phyloP scores from a whole-genome alignment of 2,113 vertebrate genomes.

The Murina feae region DNA sequence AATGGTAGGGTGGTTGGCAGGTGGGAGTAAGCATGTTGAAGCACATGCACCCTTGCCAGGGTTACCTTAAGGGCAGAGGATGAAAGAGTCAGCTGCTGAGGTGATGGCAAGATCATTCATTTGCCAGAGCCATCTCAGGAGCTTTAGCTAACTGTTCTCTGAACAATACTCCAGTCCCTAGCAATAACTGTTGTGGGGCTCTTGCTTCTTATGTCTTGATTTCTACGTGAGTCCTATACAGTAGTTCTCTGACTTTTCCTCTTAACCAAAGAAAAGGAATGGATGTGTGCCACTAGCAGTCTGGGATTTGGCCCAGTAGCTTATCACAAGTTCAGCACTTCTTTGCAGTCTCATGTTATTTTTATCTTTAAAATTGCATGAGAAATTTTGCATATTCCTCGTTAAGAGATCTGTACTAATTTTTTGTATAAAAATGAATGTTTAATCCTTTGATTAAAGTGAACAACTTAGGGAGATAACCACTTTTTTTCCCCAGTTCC shows the following conservation, averaged over 20 bases:
- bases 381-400: slow-evolving; percentile 45
- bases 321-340: not conserved
- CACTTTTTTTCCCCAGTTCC: not conserved
- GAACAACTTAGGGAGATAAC: not conserved
- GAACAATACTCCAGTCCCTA: not conserved
- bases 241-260: not conserved
- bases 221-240: not conserved
- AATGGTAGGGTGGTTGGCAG: not conserved
- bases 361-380: slow-evolving; percentile 53
- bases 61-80: not conserved
- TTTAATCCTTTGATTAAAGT: slow-evolving; percentile 13
- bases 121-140: not conserved
- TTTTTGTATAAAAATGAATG: slow-evolving; percentile 12
- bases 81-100: not conserved
- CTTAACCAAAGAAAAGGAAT: not conserved
- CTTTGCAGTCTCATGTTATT: slow-evolving; percentile 7
- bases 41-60: not conserved
- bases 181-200: not conserved
- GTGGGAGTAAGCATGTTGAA: not conserved
- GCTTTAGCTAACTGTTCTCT: not conserved
- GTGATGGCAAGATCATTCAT: not conserved
- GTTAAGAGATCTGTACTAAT: not conserved
- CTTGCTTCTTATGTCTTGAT: not conserved
- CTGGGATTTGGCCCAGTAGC: not conserved
- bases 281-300: not conserved